phyloP scores from a whole-genome alignment of 1,140 invertebrate genomes.

The Leptinotarsa texana region DNA sequence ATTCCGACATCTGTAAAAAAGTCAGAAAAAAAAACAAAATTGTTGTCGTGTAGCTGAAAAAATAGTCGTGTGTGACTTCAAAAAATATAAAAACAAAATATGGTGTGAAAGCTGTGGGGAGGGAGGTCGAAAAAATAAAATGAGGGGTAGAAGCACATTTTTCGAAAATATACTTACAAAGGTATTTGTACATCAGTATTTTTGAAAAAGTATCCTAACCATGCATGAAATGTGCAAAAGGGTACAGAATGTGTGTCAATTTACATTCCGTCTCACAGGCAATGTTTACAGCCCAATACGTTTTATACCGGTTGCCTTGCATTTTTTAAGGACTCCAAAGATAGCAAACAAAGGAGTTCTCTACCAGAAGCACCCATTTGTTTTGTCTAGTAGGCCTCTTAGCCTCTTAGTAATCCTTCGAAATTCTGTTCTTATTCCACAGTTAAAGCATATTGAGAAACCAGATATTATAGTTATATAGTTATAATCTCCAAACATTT shows the following conservation, averaged over 20 bases:
- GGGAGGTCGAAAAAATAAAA: neutral
- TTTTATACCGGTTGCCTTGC: constrained; percentile 19
- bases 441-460: too few species aligned
- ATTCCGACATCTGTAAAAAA: constrained; percentile 92
- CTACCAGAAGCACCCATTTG: too few species aligned
- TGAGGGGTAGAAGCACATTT: neutral
- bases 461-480: too few species aligned
- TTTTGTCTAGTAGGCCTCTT: too few species aligned
- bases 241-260: constrained; percentile 54
- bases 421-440: too few species aligned
- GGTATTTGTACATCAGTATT: constrained; percentile 9
- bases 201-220: constrained; percentile 41
- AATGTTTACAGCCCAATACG: constrained; percentile 33
- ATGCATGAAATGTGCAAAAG: constrained; percentile 55
- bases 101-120: neutral
- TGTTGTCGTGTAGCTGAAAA: constrained; percentile 1
- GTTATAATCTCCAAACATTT: too few species aligned
- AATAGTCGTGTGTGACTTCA: neutral
- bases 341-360: neutral
- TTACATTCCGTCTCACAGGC: constrained; percentile 51
- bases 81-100: constrained; percentile 30
- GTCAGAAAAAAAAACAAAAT: constrained; percentile 57
- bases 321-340: neutral
- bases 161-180: constrained; percentile 5
- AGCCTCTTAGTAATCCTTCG: too few species aligned